These are phyloP conservation scores for Numenius phaeopus DNA, from an alignment of 2,797 vertebrate genomes.

Conservation along the genomic window DNA sequence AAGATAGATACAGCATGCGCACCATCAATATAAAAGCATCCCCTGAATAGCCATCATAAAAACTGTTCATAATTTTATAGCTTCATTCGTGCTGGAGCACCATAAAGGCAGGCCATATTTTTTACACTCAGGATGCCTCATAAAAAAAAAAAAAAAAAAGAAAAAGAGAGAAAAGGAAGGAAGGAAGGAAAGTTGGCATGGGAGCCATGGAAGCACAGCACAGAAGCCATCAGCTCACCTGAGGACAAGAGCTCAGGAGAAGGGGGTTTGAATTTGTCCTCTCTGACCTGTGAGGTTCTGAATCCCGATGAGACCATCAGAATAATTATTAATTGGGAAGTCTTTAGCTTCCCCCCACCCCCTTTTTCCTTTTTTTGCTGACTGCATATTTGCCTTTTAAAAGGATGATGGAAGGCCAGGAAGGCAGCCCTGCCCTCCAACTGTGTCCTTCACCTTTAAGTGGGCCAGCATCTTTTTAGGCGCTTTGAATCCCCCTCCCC, in stretches of 20 bases:
- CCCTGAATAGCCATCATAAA: constrained; percentile 99
- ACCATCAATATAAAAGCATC: constrained; percentile 99
- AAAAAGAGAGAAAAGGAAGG: not conserved
- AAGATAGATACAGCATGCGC: constrained; percentile 95
- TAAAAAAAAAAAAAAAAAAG: constrained; percentile 75
- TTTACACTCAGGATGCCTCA: constrained; percentile 88
- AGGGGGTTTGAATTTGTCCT: constrained; percentile 81
- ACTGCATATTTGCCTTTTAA: constrained; percentile 78
- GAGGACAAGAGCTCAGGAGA: constrained; percentile 80
- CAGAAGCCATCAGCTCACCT: not conserved
- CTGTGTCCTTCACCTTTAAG: constrained; percentile 71
- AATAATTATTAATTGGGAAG: constrained; percentile 81
- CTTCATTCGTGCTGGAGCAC: constrained; percentile 98
- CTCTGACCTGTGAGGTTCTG: constrained; percentile 64
- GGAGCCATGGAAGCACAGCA: constrained; percentile 22
- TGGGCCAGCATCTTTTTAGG: constrained; percentile 35
- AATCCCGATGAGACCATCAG: constrained; percentile 71
- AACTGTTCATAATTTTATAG: constrained; percentile 99
- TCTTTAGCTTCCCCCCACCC: constrained; percentile 45
- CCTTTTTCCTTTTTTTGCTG: constrained; percentile 68
- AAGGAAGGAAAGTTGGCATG: constrained; percentile 57
- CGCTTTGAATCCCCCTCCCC: constrained; percentile 12
- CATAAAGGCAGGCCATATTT: constrained; percentile 98
- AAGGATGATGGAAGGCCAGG: constrained; percentile 70
- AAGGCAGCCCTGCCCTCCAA: constrained; percentile 43